Base-by-base conservation (phyloP, 2,113 vertebrate genomes). In the Halichoeres trimaculatus region DNA sequence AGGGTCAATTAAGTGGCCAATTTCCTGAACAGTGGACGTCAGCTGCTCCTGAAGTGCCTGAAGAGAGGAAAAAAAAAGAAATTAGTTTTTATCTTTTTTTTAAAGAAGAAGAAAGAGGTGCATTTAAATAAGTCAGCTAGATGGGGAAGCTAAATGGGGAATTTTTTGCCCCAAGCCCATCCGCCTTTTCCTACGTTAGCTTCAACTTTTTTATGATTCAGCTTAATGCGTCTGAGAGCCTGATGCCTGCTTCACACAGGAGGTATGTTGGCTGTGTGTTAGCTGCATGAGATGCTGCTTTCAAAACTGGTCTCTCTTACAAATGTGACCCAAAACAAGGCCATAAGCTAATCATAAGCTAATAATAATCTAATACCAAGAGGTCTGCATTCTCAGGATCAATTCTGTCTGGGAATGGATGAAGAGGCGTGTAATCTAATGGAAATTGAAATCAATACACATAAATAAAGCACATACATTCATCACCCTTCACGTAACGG, bases 21-120 rank as follows among this genome's bases (percentile, higher is more conserved):
- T 99, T 88, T 99, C 98, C 87, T 99, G 98, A 45, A 99, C 98
- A 0, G 96, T 95, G 0, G 98, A 98, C 1, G 97, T 98, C 89
- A 99, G 93, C 92, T 99, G 98, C 51, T 99, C 97, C 85, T 99
- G 98, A 6, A 99, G 85, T 47, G 98, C 98, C 98, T 99, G 74
- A 74, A 20, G 73, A 36, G 50, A 72, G 60, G 76, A 70, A 73
- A 77, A 23, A 72, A 65, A 78, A 76, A 48, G 19, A 76, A 79
- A 78, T 79, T 54, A 50, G 40, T 57, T 69, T 81, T 71, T 50
- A 51, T 57, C 20, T 54, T 52, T 48, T 35, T 54, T 72, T 83
- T 81, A 4, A 4, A 62, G 69, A 41, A 41, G 23, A 30, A 58
- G 41, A 83, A n/a, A 48, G 56, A 62, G 67, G 57, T 71, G 36